Base-by-base conservation (phyloP, 1,140 invertebrate species). In the Drosophila truncata region DNA sequence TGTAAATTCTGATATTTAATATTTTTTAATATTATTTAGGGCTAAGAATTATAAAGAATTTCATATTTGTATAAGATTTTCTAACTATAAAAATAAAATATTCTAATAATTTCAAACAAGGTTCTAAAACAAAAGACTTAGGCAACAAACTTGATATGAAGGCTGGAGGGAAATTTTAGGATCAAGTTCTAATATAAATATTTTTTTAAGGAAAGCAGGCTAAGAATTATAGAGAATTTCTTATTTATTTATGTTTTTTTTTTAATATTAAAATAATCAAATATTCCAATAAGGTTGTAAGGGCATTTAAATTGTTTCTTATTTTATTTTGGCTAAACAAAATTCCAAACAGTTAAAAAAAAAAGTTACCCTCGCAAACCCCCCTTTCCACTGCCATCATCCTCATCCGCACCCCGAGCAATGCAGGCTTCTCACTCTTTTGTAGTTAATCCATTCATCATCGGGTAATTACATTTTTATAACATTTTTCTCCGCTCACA, bases 391-490 rank as follows among this genome's bases (percentile, higher is more conserved):
- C 18, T n/a, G n/a, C 37, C 39, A 16, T 47, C 35, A 18, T 58
- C 64, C 50, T 62, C 71, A 83, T 87, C 76, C 80, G 66, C 71
- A 88, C 83, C 80, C 71, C 66, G 39, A 67, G 83, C 80, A 67
- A 84, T 80, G 80, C 59, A 84, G 59, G 73, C 77, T 87, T 80
- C 77, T 82, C 84, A 81, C 73, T 85, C 78, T 90, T 85, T 87
- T 91, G 85, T 90, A 82, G 85, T 91, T 90, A 90, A 90, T 90
- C 87, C 86, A 91, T 91, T 91, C 86, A 91, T 91, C 86, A 91
- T 91, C 86, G 82, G 87, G 86, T 88, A 91, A 91, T 91, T 91
- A 91, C 86, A 91, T 91, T 91, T 90, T 91, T 91, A 91, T 90
- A 90, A 90, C 86, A 90, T 90, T 88, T 88, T 91, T 90, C 79